Base-by-base conservation (phyloP, 2,113 vertebrate species). In the Mobula birostris region DNA sequence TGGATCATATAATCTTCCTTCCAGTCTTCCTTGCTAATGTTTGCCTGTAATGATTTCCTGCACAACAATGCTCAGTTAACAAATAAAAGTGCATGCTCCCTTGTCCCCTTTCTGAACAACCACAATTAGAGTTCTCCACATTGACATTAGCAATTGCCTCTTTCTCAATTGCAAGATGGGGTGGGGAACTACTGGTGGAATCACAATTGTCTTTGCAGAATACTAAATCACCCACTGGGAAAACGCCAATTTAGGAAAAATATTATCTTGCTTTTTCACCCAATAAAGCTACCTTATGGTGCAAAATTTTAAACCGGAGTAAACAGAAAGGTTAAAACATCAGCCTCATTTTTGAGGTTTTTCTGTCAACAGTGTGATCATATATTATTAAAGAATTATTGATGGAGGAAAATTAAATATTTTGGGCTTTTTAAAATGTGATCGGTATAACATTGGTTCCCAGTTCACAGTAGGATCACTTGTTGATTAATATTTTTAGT, bases 141-240 rank as follows among this genome's bases (percentile, higher is more conserved):
- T 17, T n/a, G 27, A 88, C 58, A 88, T 58, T 61, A 88, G 58
- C 58, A 63, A 88, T 88, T 88, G 58, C 85, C 85, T n/a, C 58
- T 32, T 32, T 66, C 29, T 27, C 27, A 88, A 14, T 88, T 11
- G 76, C 7, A 32, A 88, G 11, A 12, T 5, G 32, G 63, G 14
- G 12, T 21, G 72, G 5, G 21, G 72, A 63, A 63, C 48, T 4
- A 17, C 56, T 11, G 3, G 12, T 21, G 7, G 24, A 24, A 27
- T 27, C 58, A 63, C 56, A n/a, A 9, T 87, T 0, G 29, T 61
- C 27, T 29, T 87, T 87, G 27, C 56, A 63, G 82, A 58, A 85
- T 61, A 61, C 9, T 9, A 61, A 61, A 87, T 87, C 27, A 87
- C 24, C 4, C 56, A 87, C 58, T 27, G 63, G 27, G 21, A 87